Evolutionary conservation across 2,113 vertebrate genomes (phyloP).

Genomic region (Chitala chitala): DNA sequence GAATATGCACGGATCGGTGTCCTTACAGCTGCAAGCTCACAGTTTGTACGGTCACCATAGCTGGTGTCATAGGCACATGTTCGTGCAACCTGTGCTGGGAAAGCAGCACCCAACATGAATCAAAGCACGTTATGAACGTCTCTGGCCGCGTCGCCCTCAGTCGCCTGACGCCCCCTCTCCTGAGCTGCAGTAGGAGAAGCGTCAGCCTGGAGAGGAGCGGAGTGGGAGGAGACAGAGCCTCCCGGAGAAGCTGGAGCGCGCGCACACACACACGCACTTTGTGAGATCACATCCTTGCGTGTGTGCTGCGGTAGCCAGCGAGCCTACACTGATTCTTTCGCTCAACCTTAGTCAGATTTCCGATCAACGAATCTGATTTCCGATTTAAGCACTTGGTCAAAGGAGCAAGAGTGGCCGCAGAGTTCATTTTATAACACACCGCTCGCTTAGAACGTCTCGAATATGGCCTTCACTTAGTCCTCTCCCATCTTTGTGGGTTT

Average conservation of each 20-base stretch:
- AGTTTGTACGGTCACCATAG: too few species aligned
- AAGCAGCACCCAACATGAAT: too few species aligned
- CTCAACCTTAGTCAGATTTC: conserved; percentile 20
- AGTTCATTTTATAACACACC: not conserved
- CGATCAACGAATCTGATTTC: conserved; percentile 19
- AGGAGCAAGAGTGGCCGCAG: not conserved
- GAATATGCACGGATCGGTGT: too few species aligned
- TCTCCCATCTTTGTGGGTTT: conserved; percentile 30
- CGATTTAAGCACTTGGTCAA: conserved; percentile 12
- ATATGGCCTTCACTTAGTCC: too few species aligned
- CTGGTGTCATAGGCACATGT: too few species aligned
- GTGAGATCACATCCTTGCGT: conserved; percentile 39
- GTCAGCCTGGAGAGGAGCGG: not conserved
- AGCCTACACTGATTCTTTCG: conserved; percentile 20
- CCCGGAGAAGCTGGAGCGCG: conserved; percentile 17
- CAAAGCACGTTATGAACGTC: too few species aligned
- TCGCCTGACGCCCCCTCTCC: not conserved
- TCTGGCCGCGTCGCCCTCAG: not conserved
- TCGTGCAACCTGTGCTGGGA: too few species aligned
- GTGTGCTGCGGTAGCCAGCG: conserved; percentile 30
- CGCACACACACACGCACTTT: conserved; percentile 21
- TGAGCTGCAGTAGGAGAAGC: conserved; percentile 2
- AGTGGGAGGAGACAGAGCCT: conserved; percentile 36
- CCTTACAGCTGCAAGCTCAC: too few species aligned
- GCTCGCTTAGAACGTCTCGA: conserved; percentile 16